These are phyloP conservation scores for Melinaea marsaeus DNA, from an alignment of 2,888 invertebrate genomes.

Conservation along the genomic window DNA sequence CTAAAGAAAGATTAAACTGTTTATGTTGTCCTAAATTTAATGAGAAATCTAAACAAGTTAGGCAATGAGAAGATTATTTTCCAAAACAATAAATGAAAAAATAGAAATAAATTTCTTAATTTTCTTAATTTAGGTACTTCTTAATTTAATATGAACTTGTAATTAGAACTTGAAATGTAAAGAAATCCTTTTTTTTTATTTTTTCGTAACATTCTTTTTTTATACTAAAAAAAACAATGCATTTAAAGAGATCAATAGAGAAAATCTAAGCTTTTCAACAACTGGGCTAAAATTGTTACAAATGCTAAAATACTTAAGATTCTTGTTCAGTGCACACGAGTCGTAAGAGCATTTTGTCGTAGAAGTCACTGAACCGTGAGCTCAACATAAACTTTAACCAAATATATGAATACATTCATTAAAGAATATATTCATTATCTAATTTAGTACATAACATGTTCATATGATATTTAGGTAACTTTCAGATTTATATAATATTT, in stretches of 20 bases:
- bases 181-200: too few relatives aligned
- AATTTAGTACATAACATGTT: too few relatives aligned
- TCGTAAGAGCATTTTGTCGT: constrained; percentile 75
- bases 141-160: too few relatives aligned
- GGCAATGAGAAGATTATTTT: not conserved
- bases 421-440: too few relatives aligned
- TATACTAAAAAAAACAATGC: not conserved
- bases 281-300: not conserved
- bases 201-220: not conserved
- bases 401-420: not conserved
- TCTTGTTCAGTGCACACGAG: constrained; percentile 56
- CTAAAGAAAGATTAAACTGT: constrained; percentile 68
- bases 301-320: constrained; percentile 41
- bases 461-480: too few relatives aligned
- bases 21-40: constrained; percentile 56
- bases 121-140: too few relatives aligned
- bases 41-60: constrained; percentile 38
- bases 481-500: too few relatives aligned
- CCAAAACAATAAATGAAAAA: too few relatives aligned
- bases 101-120: not conserved
- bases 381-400: constrained; percentile 38
- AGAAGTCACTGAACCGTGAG: constrained; percentile 60
- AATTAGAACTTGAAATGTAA: too few relatives aligned
- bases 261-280: constrained; percentile 20
- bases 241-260: not conserved